A percentile compares a stretch with the other conserved stretches of the same genome.
Evolutionary conservation across 2,888 invertebrate species (phyloP).

Genomic region (Myopa tessellatipennis): DNA sequence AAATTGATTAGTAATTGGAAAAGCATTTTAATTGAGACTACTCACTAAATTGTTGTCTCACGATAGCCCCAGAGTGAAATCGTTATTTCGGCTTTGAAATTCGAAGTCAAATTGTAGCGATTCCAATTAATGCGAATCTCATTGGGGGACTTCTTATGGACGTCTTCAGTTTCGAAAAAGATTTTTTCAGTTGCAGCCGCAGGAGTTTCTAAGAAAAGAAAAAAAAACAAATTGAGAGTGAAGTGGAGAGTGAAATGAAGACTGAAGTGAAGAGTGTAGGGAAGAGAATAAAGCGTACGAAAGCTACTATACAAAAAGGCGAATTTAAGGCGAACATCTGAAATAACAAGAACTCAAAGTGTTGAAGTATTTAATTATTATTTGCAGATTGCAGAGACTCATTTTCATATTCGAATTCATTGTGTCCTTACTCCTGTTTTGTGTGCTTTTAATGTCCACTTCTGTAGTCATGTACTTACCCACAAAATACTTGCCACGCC

Average conservation of each 20-base stretch:
- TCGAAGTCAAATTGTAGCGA: slow-evolving; percentile 84
- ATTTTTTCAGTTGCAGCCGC: slow-evolving; percentile 88
- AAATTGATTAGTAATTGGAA: slow-evolving; percentile 2
- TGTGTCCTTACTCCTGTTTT: too few species aligned
- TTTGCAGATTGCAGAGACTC: too few species aligned
- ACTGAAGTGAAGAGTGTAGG: too few species aligned
- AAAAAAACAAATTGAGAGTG: neutral
- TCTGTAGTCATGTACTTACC: slow-evolving; percentile 72
- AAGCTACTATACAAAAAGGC: neutral
- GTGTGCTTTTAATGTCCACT: neutral
- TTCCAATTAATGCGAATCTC: slow-evolving; percentile 87
- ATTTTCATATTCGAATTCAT: too few species aligned
- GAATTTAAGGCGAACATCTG: too few species aligned
- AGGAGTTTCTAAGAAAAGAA: slow-evolving; percentile 78
- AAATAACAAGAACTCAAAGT: too few species aligned
- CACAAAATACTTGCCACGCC: slow-evolving; percentile 91
- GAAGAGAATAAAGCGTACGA: neutral
- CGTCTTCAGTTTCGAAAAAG: slow-evolving; percentile 79
- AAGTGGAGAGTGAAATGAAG: too few species aligned
- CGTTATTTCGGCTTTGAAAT: slow-evolving; percentile 79
- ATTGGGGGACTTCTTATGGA: slow-evolving; percentile 79
- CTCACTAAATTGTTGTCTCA: slow-evolving; percentile 77
- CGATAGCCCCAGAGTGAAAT: slow-evolving; percentile 92
- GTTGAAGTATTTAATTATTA: too few species aligned
- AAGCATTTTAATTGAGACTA: slow-evolving; percentile 4